Conservation (phyloP, 2,797 vertebrate genomes). For the Cossypha polioptera region DNA sequence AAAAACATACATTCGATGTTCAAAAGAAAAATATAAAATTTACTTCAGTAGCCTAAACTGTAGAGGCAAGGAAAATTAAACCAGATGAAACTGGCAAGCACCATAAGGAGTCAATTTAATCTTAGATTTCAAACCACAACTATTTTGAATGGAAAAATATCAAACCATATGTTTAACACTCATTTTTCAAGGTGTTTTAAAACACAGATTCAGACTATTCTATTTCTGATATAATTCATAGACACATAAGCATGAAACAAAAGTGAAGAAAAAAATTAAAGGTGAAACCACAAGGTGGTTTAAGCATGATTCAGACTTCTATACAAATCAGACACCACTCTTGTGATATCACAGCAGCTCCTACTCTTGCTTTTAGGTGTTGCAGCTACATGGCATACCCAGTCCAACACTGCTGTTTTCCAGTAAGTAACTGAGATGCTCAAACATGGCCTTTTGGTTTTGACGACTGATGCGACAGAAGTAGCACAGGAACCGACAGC, state of each 20-base stretch:
- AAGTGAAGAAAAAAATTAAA: neutral
- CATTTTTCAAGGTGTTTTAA: neutral
- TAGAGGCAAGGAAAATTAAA: neutral
- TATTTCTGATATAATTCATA: neutral
- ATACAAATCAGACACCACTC: neutral
- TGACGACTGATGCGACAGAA: constrained; percentile 98
- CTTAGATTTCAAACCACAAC: neutral
- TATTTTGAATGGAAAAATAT: neutral
- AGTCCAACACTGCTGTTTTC: constrained; percentile 97
- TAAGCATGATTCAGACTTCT: neutral
- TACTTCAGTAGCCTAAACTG: neutral
- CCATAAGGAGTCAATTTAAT: neutral
- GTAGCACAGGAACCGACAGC: constrained; percentile 97
- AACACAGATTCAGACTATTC: neutral
- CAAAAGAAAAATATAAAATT: neutral
- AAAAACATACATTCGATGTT: neutral
- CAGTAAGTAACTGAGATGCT: constrained; percentile 96
- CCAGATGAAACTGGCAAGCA: neutral
- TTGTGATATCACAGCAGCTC: neutral
- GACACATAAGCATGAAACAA: neutral
- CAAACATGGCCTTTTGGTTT: constrained; percentile 99
- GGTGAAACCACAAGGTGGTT: neutral
- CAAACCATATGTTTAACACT: neutral
- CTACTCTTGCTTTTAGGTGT: neutral
- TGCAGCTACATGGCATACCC: constrained; percentile 75